Evolutionary conservation across 2,113 vertebrate genomes (phyloP).

Genomic region (Uropsilus gracilis): DNA sequence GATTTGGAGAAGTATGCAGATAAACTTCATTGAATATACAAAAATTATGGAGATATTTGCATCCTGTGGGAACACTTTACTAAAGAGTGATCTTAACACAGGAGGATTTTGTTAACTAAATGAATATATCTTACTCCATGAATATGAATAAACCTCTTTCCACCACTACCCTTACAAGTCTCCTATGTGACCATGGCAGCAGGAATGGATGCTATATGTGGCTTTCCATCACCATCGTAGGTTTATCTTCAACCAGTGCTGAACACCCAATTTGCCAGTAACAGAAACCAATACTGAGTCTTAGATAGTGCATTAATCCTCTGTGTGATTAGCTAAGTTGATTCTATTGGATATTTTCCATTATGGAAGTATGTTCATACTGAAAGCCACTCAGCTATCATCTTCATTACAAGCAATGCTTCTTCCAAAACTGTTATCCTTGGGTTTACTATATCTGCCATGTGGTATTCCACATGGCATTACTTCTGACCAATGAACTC

Average conservation of each 20-base stretch:
- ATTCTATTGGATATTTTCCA: background rate
- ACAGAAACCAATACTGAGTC: background rate
- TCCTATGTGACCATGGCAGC: background rate
- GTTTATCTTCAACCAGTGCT: background rate
- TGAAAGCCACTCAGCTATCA: background rate
- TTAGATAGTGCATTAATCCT: background rate
- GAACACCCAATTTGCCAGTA: background rate
- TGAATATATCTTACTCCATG: background rate
- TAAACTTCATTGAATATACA: background rate
- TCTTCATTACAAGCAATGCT: background rate
- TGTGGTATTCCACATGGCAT: background rate
- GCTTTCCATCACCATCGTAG: background rate
- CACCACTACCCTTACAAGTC: background rate
- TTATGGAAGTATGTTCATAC: background rate
- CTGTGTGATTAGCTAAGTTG: background rate
- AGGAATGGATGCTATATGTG: background rate
- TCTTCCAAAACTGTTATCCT: background rate
- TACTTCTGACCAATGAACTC: background rate
- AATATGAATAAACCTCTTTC: background rate
- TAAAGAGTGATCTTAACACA: background rate
- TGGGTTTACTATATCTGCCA: background rate
- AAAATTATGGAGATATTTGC: background rate
- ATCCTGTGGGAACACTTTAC: background rate
- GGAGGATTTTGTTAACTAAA: background rate
- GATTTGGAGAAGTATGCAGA: background rate